Evolutionary conservation across 2,888 invertebrate species (phyloP).

Genomic region (Amiota minor): DNA sequence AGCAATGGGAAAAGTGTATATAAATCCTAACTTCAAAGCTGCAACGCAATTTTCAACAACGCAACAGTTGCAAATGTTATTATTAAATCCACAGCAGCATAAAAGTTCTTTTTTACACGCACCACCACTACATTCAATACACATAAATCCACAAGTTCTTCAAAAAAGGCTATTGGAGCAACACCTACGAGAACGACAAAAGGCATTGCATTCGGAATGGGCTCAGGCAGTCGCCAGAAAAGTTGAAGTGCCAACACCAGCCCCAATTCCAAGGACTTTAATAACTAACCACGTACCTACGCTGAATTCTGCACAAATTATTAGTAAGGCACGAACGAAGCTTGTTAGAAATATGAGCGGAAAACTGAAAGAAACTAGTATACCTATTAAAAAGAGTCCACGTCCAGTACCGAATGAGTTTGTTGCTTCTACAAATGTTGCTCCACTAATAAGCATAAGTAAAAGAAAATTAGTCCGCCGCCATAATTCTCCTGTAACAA

Average conservation of each 20-base stretch:
- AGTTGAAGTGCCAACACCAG: conserved; percentile 30
- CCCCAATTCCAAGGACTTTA: conserved; percentile 36
- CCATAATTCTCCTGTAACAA: conserved; percentile 22
- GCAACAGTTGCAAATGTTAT: not conserved
- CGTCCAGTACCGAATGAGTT: conserved; percentile 20
- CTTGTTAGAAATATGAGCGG: conserved; percentile 63
- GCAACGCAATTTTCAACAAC: conserved; percentile 26
- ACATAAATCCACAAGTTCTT: conserved; percentile 72
- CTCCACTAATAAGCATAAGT: conserved; percentile 65
- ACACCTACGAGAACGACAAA: conserved; percentile 28
- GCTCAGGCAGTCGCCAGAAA: conserved; percentile 11
- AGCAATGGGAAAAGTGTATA: conserved; percentile 62
- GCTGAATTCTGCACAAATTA: conserved; percentile 60
- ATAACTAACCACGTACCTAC: conserved; percentile 36
- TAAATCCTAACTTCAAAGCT: conserved; percentile 71
- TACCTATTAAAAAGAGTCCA: not conserved
- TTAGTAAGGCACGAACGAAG: conserved; percentile 69
- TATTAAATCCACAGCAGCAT: conserved; percentile 39
- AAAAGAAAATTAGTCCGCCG: conserved; percentile 67
- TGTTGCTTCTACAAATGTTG: conserved; percentile 34
- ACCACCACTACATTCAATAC: conserved; percentile 57
- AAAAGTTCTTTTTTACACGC: conserved; percentile 53
- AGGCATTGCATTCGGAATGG: not conserved
- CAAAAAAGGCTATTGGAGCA: conserved; percentile 69
- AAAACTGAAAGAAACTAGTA: not conserved